Evolutionary conservation across 1,140 invertebrate species (phyloP).

Genomic region (Wiebesia pumilae): DNA sequence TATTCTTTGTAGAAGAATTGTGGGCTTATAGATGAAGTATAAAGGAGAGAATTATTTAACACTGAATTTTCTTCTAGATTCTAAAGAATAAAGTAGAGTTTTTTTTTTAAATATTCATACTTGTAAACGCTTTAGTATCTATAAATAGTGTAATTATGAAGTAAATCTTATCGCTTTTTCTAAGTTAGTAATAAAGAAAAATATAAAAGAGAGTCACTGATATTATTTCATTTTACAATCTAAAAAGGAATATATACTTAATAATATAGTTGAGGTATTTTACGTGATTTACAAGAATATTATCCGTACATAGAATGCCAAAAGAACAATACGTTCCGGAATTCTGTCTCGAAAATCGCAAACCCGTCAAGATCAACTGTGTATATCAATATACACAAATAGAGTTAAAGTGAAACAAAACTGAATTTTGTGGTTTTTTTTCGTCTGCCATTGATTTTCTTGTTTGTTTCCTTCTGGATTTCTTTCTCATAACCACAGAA

Average conservation of each 20-base stretch:
- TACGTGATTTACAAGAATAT: not conserved
- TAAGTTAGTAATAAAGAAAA: too few species aligned
- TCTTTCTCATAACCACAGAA: not conserved
- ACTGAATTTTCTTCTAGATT: too few species aligned
- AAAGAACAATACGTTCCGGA: not conserved
- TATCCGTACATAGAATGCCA: not conserved
- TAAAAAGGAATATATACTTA: not conserved
- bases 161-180: too few species aligned
- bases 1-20: too few species aligned
- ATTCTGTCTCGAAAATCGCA: not conserved
- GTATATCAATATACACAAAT: not conserved
- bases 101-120: too few species aligned
- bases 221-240: not conserved
- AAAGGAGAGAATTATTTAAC: too few species aligned
- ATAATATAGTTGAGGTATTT: not conserved
- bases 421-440: not conserved
- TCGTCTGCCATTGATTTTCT: not conserved
- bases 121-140: too few species aligned
- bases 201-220: too few species aligned
- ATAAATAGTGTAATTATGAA: too few species aligned
- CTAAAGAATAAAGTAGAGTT: too few species aligned
- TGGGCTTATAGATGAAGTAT: too few species aligned
- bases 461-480: not conserved
- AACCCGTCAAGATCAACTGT: constrained; percentile 8
- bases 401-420: not conserved